Evolutionary conservation across 2,888 invertebrate genomes (phyloP), one percentile per base, ranked within the genome.

Genomic region (Oscheius onirici): DNA sequence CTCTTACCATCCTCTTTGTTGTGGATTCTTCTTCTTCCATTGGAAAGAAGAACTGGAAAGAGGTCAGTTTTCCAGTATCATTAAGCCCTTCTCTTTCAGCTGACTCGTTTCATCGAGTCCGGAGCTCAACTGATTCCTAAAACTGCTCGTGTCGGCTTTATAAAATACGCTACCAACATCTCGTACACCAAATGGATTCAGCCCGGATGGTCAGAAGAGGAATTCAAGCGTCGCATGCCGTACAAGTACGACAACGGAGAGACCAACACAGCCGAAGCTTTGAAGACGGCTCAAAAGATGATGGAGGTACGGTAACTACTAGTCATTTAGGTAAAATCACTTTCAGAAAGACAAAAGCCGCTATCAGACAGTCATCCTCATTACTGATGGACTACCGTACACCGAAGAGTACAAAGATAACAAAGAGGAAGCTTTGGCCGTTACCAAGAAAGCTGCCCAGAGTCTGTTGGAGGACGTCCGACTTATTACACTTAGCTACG

Each of bases 231-330:
- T 24, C 17, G 28, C 1, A 17, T 57, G 20, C 57, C 57, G 11
- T 28, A 15, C 10, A 26, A 57, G 34, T 26, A 57, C 26, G 57
- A 57, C 26, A 1, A 28, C 15, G 57, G 57, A 13, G 17, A 28
- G 40, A 57, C 57, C 5, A 57, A 57, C 57, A 57, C 57, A 11
- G 28, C 57, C 17, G 57, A 22, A 1, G 57, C 57, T 26, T 24
- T 57, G 26, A 57, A 57, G 26, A 57, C 28, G 13, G 57, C 57
- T 11, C 26, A 11, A 2, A 34, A 11, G 24, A 57, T 57, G 57
- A 17, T 57, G 20, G 15, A 15, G 24, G 55, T 24, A 52, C n/a
- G n/a, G n/a, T n/a, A n/a, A n/a, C n/a, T n/a, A n/a, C n/a, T n/a
- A n/a, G n/a, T n/a, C n/a, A n/a, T 20, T 49, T 49, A 20, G 5